These are phyloP conservation scores for Lasioglossum albipes DNA, from an alignment of 1,140 invertebrate genomes.

Conservation along the genomic window DNA sequence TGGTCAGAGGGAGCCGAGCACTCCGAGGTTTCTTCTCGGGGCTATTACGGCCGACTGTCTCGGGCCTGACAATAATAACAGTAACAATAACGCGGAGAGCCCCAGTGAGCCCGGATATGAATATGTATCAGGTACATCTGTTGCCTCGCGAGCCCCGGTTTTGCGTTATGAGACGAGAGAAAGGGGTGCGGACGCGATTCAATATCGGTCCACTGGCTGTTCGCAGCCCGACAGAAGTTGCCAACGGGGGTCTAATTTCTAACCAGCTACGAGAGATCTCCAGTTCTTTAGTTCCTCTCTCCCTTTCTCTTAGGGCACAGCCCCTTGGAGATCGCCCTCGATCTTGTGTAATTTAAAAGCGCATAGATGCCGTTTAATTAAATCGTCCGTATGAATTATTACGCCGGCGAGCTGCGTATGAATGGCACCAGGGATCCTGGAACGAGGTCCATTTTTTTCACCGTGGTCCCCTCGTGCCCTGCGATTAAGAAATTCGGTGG, in stretches of 20 bases:
- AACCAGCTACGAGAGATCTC: constrained; percentile 2
- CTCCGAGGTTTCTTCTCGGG: not conserved
- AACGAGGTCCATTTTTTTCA: not conserved
- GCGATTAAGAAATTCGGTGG: not conserved
- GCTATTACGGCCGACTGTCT: constrained; percentile 28
- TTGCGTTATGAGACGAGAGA: constrained; percentile 50
- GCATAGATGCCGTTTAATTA: constrained; percentile 20
- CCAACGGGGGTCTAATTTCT: constrained; percentile 40
- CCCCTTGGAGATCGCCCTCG: not conserved
- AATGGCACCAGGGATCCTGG: not conserved
- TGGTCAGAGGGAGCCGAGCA: not conserved
- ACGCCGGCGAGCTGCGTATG: not conserved
- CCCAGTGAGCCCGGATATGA: constrained; percentile 56
- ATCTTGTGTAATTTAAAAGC: not conserved
- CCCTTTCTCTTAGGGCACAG: no score
- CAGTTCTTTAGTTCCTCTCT: no score
- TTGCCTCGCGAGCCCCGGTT: constrained; percentile 53
- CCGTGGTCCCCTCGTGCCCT: not conserved
- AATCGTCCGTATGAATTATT: constrained; percentile 6
- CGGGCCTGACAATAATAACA: constrained; percentile 54
- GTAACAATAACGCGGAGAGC: constrained; percentile 54
- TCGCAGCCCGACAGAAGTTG: constrained; percentile 31
- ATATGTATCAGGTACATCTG: constrained; percentile 73
- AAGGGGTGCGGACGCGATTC: constrained; percentile 67
- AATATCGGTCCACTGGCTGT: constrained; percentile 56